Percentiles rank a stretch among this genome's conserved stretches.
These are phyloP conservation scores for Ptiloglossa arizonensis DNA, from an alignment of 1,140 invertebrate genomes.

Conservation along the genomic window DNA sequence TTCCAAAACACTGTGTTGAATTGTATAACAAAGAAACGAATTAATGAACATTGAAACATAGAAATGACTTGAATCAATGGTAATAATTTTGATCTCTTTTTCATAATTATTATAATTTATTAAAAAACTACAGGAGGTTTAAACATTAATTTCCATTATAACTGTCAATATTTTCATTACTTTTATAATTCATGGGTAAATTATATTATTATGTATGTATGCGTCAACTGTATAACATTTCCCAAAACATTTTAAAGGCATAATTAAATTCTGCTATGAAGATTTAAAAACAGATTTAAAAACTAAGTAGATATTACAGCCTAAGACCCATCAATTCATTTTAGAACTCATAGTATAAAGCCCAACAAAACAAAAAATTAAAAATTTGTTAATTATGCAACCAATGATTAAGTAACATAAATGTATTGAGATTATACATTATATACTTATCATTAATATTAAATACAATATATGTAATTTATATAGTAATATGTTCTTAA, in stretches of 20 bases:
- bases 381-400: background rate
- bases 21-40: background rate
- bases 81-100: background rate
- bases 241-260: background rate
- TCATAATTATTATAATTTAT: background rate
- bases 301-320: background rate
- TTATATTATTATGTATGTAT: background rate
- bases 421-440: background rate
- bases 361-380: background rate
- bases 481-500: background rate
- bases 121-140: too few species aligned
- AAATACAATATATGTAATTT: too few species aligned
- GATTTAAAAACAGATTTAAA: background rate
- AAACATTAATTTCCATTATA: background rate
- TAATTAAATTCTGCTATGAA: background rate
- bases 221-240: background rate
- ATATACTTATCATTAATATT: background rate
- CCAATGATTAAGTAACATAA: background rate
- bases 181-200: background rate
- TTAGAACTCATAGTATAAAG: too few species aligned
- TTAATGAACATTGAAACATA: background rate
- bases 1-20: background rate
- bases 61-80: background rate
- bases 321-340: too few species aligned
- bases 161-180: background rate